Evolutionary conservation across 2,888 invertebrate species (phyloP).

Genomic region (Lasius fuliginosus): DNA sequence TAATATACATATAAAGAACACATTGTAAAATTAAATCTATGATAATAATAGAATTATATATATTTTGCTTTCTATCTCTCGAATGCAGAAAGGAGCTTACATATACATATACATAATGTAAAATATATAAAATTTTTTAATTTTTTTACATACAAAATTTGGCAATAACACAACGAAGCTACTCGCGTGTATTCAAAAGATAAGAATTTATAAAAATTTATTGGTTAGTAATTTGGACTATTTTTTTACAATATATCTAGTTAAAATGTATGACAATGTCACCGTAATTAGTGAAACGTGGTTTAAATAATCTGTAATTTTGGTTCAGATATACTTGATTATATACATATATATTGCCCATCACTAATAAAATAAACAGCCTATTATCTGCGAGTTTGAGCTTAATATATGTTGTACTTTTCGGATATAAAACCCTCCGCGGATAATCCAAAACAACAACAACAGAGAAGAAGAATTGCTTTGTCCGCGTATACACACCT

Average conservation of each 20-base stretch:
- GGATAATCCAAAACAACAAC: conserved; percentile 84
- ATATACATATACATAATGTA: too few relatives aligned
- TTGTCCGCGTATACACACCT: conserved; percentile 59
- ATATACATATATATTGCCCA: conserved; percentile 64
- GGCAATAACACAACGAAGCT: too few relatives aligned
- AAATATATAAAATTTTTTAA: too few relatives aligned
- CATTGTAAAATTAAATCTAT: too few relatives aligned
- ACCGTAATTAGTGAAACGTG: not conserved
- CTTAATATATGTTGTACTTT: conserved; percentile 79
- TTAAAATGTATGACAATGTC: not conserved
- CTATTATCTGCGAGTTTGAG: conserved; percentile 77
- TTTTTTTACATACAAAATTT: too few relatives aligned
- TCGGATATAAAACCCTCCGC: conserved; percentile 73
- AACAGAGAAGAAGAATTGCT: conserved; percentile 64
- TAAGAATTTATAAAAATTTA: conserved; percentile 1
- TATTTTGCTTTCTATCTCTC: too few relatives aligned
- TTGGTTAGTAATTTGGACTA: not conserved
- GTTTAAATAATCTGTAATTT: conserved; percentile 45
- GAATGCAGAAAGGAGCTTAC: too few relatives aligned
- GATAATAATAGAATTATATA: too few relatives aligned
- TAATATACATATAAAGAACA: too few relatives aligned
- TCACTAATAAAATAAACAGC: conserved; percentile 84
- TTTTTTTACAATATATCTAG: not conserved
- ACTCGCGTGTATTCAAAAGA: not conserved
- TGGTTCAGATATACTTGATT: conserved; percentile 50